Percentiles rank a stretch among this genome's conserved stretches.
Conservation (phyloP, 2,797 vertebrate species). For the Urocyon cinereoargenteus region DNA sequence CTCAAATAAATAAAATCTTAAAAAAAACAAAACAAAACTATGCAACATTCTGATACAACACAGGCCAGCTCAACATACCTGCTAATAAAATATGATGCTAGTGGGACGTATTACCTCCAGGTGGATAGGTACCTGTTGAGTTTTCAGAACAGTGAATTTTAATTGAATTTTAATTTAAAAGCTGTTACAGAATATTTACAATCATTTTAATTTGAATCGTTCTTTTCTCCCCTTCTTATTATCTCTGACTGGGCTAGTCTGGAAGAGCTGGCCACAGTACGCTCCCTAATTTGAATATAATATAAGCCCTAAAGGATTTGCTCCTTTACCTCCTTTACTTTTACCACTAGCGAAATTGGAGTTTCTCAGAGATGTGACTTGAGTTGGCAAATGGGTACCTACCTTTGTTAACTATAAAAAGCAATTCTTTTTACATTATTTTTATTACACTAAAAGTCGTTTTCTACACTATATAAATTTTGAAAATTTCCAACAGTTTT, state of each 20-base stretch:
- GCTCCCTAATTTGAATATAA: background rate
- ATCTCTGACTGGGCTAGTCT: background rate
- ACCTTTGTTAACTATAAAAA: background rate
- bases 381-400: background rate
- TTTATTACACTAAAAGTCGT: background rate
- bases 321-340: background rate
- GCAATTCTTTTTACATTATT: background rate
- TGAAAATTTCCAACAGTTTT: conserved; percentile 1
- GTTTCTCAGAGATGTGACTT: background rate
- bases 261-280: background rate
- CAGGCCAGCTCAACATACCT: background rate
- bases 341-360: background rate
- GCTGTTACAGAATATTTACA: background rate
- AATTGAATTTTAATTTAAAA: background rate
- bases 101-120: background rate
- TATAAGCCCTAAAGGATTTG: background rate
- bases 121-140: background rate
- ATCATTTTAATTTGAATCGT: background rate
- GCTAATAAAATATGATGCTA: background rate
- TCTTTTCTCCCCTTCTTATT: background rate
- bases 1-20: background rate
- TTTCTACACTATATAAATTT: background rate
- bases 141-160: background rate
- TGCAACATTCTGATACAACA: background rate
- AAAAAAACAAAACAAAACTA: background rate